phyloP scores from a whole-genome alignment of 1,140 invertebrate genomes.

The Laodelphax striatellus region DNA sequence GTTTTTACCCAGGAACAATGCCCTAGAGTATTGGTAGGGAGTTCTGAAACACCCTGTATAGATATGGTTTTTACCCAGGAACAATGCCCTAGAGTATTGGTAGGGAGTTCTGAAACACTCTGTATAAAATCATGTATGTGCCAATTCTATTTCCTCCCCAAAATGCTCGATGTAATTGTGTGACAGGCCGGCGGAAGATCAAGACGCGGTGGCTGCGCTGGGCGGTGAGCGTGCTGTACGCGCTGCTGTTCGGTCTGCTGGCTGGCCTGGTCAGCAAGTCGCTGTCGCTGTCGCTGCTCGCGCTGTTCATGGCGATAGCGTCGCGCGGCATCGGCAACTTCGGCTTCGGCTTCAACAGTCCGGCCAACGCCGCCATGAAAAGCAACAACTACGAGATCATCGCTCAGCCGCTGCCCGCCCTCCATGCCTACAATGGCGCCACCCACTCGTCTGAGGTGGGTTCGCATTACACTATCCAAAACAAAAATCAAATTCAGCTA shows the following conservation, averaged over 20 bases:
- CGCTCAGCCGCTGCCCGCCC: not conserved
- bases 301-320: not conserved
- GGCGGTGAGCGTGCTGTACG: not conserved
- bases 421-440: not conserved
- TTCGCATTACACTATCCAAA: too few species aligned
- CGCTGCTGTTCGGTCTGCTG: slow-evolving; percentile 1
- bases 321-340: not conserved
- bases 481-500: too few species aligned
- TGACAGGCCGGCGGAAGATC: not conserved
- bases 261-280: slow-evolving; percentile 5
- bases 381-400: not conserved
- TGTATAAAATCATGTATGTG: too few species aligned
- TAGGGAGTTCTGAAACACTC: too few species aligned
- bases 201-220: not conserved
- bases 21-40: too few species aligned
- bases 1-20: too few species aligned
- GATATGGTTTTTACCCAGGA: too few species aligned
- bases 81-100: too few species aligned
- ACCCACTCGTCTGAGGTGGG: not conserved
- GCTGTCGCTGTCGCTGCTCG: slow-evolving; percentile 2
- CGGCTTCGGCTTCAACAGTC: not conserved
- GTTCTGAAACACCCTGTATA: too few species aligned
- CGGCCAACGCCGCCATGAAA: not conserved
- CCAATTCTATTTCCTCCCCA: too few species aligned
- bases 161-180: too few species aligned